phyloP scores from a whole-genome alignment of 37 sponge, comb jelly and placozoan genomes.

The Aplysina aerophoba region DNA sequence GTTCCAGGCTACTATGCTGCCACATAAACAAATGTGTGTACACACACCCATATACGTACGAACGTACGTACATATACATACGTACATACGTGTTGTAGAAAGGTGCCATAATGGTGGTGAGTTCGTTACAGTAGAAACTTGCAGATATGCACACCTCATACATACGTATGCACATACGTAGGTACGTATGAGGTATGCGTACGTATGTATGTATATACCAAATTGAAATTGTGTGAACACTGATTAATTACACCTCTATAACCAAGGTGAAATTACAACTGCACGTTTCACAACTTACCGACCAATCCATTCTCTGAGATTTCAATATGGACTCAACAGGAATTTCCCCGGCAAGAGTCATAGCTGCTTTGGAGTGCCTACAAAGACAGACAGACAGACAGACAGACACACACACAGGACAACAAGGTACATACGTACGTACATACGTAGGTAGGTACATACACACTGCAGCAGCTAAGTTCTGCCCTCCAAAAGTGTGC shows the following conservation, averaged over 20 bases:
- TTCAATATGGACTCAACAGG: conserved; percentile 21
- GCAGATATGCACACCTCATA: conserved; percentile 4
- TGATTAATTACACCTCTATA: too few species aligned
- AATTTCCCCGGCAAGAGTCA: background rate
- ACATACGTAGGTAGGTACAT: background rate
- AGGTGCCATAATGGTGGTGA: background rate
- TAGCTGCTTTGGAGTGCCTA: background rate
- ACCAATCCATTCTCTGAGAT: conserved; percentile 16
- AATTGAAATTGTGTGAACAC: too few species aligned
- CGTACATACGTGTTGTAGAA: background rate
- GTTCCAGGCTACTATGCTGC: too few species aligned
- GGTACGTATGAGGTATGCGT: background rate
- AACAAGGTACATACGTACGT: background rate
- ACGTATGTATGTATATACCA: background rate
- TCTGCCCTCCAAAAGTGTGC: too few species aligned
- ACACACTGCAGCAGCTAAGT: conserved; percentile 10
- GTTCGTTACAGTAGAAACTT: background rate
- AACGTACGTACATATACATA: background rate
- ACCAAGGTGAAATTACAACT: background rate
- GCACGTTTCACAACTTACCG: too few species aligned
- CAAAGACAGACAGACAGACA: background rate
- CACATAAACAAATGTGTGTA: too few species aligned
- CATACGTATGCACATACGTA: background rate
- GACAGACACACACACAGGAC: background rate
- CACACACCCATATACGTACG: too few species aligned